A percentile compares a stretch with the other conserved stretches of the same genome.
phyloP scores from a whole-genome alignment of 2,797 vertebrate species.

The Microhierax caerulescens region DNA sequence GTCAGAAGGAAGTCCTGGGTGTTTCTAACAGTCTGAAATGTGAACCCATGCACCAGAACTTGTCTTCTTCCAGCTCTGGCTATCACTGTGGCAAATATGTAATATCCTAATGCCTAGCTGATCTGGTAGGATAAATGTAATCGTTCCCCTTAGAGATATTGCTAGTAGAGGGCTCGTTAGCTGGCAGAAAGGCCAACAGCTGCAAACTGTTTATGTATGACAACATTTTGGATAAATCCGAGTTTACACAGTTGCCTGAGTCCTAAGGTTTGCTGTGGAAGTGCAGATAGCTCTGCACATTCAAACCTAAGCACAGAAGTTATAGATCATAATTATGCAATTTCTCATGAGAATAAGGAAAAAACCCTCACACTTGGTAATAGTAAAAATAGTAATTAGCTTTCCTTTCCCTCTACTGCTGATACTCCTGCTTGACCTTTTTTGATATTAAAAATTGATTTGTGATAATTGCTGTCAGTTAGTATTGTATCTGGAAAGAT shows the following conservation, averaged over 20 bases:
- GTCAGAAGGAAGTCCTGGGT: not conserved
- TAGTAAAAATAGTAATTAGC: not conserved
- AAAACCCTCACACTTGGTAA: not conserved
- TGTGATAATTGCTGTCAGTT: not conserved
- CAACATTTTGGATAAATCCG: constrained; percentile 44
- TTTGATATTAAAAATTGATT: not conserved
- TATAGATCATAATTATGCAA: constrained; percentile 8
- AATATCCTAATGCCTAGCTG: not conserved
- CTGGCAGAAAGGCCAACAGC: constrained; percentile 55
- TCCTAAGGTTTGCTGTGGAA: constrained; percentile 38
- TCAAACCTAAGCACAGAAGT: constrained; percentile 47
- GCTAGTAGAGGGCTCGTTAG: constrained; percentile 19
- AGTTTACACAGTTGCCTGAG: constrained; percentile 54
- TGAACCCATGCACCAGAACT: not conserved
- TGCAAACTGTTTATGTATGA: constrained; percentile 58
- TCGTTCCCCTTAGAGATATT: constrained; percentile 27
- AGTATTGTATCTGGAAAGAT: not conserved
- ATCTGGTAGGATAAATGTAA: not conserved
- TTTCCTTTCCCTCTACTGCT: not conserved
- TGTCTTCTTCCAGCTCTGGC: not conserved
- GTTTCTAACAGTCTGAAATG: not conserved
- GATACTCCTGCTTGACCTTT: constrained; percentile 4
- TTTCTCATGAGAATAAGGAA: constrained; percentile 44
- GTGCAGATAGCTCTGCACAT: constrained; percentile 21
- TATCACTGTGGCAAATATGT: not conserved